Evolutionary conservation across 2,113 vertebrate genomes (phyloP).

Genomic region (Thomomys bottae): DNA sequence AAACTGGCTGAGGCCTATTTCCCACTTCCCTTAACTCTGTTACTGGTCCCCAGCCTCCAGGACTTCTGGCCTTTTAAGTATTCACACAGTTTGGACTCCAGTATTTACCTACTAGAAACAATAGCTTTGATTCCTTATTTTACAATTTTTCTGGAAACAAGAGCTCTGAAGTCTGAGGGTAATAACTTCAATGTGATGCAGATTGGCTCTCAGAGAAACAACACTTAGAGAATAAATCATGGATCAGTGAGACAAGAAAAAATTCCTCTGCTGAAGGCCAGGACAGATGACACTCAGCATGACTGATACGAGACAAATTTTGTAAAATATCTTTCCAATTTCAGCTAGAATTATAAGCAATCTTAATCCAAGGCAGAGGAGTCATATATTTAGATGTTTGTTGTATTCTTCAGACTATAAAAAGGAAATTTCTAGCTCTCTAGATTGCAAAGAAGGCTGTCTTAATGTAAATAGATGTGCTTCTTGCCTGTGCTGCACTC

Average conservation of each 20-base stretch:
- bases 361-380: slow-evolving; percentile 71
- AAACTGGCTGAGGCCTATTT: slow-evolving; percentile 22
- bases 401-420: slow-evolving; percentile 69
- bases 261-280: slow-evolving; percentile 46
- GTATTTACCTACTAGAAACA: slow-evolving; percentile 24
- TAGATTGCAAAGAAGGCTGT: slow-evolving; percentile 59
- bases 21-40: slow-evolving; percentile 40
- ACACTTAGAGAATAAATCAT: slow-evolving; percentile 71
- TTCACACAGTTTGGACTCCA: slow-evolving; percentile 13
- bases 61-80: slow-evolving; percentile 41
- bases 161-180: slow-evolving; percentile 50
- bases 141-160: slow-evolving; percentile 45
- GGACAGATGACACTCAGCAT: slow-evolving; percentile 46
- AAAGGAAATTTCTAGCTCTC: slow-evolving; percentile 69
- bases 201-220: slow-evolving; percentile 55
- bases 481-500: not conserved
- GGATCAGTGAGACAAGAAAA: slow-evolving; percentile 54
- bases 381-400: slow-evolving; percentile 69
- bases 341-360: slow-evolving; percentile 74
- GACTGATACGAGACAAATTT: slow-evolving; percentile 70
- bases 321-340: slow-evolving; percentile 73
- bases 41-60: slow-evolving; percentile 42
- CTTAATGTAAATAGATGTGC: slow-evolving; percentile 53
- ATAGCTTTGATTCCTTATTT: slow-evolving; percentile 47
- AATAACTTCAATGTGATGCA: slow-evolving; percentile 35